Conservation (phyloP, 2,113 vertebrate species). For the Mastomys coucha region DNA sequence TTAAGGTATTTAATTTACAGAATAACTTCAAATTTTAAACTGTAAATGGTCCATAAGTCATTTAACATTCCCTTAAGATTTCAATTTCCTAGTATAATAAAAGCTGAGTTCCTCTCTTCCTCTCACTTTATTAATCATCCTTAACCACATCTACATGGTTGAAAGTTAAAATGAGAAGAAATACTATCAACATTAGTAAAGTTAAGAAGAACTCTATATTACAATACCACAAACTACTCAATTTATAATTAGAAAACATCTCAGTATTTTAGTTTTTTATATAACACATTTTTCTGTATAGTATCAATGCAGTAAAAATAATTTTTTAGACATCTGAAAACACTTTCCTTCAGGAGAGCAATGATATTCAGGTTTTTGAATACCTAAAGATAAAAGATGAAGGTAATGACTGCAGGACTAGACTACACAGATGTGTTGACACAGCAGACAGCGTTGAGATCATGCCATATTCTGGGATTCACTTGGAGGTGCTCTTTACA, state of each 20-base stretch:
- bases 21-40: constrained; percentile 43
- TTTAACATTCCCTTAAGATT: background rate
- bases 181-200: background rate
- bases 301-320: background rate
- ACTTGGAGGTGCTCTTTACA: background rate
- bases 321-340: background rate
- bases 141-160: constrained; percentile 5
- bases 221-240: background rate
- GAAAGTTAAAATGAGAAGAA: constrained; percentile 16
- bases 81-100: constrained; percentile 1
- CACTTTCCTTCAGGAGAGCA: background rate
- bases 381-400: background rate
- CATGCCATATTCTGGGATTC: background rate
- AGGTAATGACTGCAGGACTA: background rate
- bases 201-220: background rate
- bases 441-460: background rate
- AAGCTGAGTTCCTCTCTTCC: background rate
- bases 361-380: background rate
- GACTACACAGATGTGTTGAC: background rate
- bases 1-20: constrained; percentile 14
- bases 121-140: background rate
- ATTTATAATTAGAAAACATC: background rate
- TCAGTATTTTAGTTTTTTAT: background rate
- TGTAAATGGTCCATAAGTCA: constrained; percentile 16
- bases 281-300: background rate